Evolutionary conservation across 2,113 vertebrate genomes (phyloP), one percentile per base, ranked within the genome.

Genomic region (Anseranas semipalmata): DNA sequence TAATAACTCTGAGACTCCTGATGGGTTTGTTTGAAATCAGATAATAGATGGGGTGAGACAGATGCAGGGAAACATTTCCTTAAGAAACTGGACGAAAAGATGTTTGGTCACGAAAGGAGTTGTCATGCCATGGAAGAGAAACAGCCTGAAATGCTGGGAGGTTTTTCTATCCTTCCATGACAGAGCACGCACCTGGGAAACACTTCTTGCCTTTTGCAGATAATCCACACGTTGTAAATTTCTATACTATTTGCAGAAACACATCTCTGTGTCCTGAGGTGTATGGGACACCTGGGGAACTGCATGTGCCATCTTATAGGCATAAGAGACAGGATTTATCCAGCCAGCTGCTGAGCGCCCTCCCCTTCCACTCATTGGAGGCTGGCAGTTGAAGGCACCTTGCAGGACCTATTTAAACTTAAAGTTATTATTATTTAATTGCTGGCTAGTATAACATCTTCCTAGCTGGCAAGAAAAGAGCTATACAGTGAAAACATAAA

Each of bases 151-250:
- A 35, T 2, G 18, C 46, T 46, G 62, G 3, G 6, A 68, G 43
- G 24, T 58, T 80, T 46, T 65, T 52, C 58, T 82, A 1, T 7
- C 52, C 85, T 46, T 32, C 58, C 0, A 1, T 59, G 56, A 33
- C 60, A 50, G 74, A 46, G 27, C 8, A 13, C 1, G 4, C 21
- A 28, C 21, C n/a, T 59, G 37, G 24, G 43, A 65, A 75, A 46
- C 15, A 21, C 24, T 5, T 12, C 8, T 37, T 88, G 53, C 46
- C 27, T 55, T 41, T 4, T 25, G 37, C 43, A 68, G 30, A 12
- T 16, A 63, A 21, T 9, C 48, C 43, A 4, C 27, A 2, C 2
- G 2, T 1, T 63, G 28, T 0, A 5, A 8, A 43, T 20, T 63
- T 32, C 60, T 56, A 1, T 7, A 3, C 52, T 43, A 2, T n/a